Conservation (phyloP, 2,888 invertebrate genomes). For the Hyposoter dolosus region DNA sequence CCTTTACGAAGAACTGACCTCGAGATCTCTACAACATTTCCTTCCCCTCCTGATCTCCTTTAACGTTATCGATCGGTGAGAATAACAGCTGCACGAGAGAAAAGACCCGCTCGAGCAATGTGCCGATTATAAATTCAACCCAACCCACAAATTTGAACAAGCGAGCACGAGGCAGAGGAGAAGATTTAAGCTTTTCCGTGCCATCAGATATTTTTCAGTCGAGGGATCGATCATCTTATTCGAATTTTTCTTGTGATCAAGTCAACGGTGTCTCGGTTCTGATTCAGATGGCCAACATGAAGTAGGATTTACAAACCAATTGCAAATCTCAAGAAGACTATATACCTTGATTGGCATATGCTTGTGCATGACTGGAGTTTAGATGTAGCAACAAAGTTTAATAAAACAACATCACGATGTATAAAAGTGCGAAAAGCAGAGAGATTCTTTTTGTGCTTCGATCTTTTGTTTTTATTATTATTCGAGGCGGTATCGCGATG, state of each 20-base stretch:
- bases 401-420: slow-evolving; percentile 3
- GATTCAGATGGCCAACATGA: neutral
- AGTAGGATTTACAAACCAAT: neutral
- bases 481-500: slow-evolving; percentile 23
- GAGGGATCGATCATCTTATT: slow-evolving; percentile 40
- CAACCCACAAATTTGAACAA: slow-evolving; percentile 1
- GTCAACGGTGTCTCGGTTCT: neutral
- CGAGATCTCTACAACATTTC: slow-evolving; percentile 54
- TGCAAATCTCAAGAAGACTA: neutral
- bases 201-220: slow-evolving; percentile 54
- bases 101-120: slow-evolving; percentile 57
- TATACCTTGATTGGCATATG: neutral
- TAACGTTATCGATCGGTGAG: slow-evolving; percentile 62
- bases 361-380: too few species aligned
- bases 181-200: slow-evolving; percentile 2
- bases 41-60: slow-evolving; percentile 51
- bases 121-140: slow-evolving; percentile 63
- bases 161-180: neutral
- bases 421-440: neutral
- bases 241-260: slow-evolving; percentile 21
- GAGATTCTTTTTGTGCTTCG: neutral
- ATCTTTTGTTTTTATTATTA: neutral
- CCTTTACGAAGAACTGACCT: slow-evolving; percentile 66
- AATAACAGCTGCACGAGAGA: slow-evolving; percentile 55
- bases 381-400: neutral